Evolutionary conservation across 2,113 vertebrate genomes (phyloP), one percentile per base, ranked within the genome.

Genomic region (Thunnus thynnus): DNA sequence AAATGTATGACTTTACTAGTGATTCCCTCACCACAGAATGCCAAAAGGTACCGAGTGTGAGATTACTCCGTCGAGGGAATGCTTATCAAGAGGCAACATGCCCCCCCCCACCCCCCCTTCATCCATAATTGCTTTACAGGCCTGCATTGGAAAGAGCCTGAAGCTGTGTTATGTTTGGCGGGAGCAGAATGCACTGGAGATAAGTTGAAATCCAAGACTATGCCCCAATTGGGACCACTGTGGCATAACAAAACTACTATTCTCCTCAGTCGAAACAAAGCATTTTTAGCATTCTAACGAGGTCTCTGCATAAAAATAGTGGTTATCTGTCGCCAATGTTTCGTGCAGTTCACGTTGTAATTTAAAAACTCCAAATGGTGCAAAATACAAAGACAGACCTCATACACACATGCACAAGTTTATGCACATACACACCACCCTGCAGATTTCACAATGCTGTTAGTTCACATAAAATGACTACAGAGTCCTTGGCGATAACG

Each of bases 111-210:
- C 48, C 62, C 14, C 71, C 80, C 80, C 84, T 73, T 84, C 87
- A 84, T 75, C 86, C 79, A 77, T 93, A 93, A 94, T 93, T 93
- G 91, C 91, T 93, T 93, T 90, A 72, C 84, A 90, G 84, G 84
- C 81, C 61, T 64, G 83, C 69, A 14, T 62, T 48, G 62, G 72
- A 87, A 82, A 87, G 62, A 72, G 88, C 90, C 89, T 27, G 87
- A 47, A 93, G 90, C 85, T 57, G 76, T 78, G 76, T 89, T 89
- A 60, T 90, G 89, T 91, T 94, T 92, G 80, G 86, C 36, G 75
- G 46, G 67, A 85, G 83, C 75, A 85, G 76, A 92, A 91, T 82
- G 77, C 86, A 78, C 75, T 56, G 71, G 76, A 90, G 85, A 89
- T 87, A 87, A 89, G 78, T 88, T 83, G 75, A 82, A 91, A 88